phyloP scores from a whole-genome alignment of 2,113 vertebrate species.

The Gnathonemus echidnorhynchus region DNA sequence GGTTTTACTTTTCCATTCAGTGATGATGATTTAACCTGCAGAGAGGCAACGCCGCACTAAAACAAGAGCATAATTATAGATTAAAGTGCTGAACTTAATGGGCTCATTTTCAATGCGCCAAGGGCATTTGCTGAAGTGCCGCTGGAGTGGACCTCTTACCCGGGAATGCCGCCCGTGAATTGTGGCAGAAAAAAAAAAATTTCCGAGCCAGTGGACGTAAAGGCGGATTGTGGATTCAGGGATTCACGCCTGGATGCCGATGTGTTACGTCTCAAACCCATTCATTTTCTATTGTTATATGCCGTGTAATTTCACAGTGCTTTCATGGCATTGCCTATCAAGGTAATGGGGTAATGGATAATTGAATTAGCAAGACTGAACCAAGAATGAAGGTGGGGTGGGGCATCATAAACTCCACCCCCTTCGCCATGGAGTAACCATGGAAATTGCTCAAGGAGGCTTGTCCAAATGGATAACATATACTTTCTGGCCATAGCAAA shows the following conservation, averaged over 20 bases:
- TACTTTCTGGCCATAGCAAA: neutral
- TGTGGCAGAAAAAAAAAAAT: neutral
- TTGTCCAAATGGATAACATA: neutral
- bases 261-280: neutral
- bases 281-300: neutral
- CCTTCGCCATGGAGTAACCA: constrained; percentile 50
- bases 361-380: constrained; percentile 41
- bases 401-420: constrained; percentile 47
- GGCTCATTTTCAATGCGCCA: constrained; percentile 59
- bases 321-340: constrained; percentile 32
- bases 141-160: constrained; percentile 50
- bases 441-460: constrained; percentile 43
- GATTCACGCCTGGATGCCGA: neutral
- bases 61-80: constrained; percentile 61
- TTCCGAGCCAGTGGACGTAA: neutral
- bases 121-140: constrained; percentile 57
- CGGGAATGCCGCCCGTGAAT: constrained; percentile 38
- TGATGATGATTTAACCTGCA: constrained; percentile 46
- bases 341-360: constrained; percentile 29
- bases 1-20: constrained; percentile 27
- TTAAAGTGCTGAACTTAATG: constrained; percentile 64
- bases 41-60: constrained; percentile 38
- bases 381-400: neutral
- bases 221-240: neutral
- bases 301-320: neutral